Evolutionary conservation across 1,140 invertebrate genomes (phyloP).

Genomic region (Lysiphlebus fabarum): DNA sequence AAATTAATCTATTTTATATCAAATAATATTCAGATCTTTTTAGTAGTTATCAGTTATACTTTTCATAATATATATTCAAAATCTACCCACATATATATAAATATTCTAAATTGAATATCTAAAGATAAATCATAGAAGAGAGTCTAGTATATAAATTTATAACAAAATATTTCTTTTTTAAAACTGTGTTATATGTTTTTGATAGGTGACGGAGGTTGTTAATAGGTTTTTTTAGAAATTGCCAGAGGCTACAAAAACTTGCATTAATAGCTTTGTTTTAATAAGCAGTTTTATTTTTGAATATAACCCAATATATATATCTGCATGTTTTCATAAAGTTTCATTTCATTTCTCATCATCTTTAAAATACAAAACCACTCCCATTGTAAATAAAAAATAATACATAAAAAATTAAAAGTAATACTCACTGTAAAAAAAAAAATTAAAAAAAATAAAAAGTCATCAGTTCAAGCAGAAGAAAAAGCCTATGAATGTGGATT

Average conservation of each 20-base stretch:
- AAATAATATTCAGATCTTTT: no score
- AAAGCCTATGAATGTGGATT: conserved; percentile 22
- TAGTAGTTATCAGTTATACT: no score
- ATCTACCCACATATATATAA: no score
- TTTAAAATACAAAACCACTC: no score
- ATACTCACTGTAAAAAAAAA: not conserved
- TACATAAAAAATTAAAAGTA: no score
- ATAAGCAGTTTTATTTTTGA: conserved; percentile 20
- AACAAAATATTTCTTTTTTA: conserved; percentile 8
- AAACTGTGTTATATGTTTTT: conserved; percentile 30
- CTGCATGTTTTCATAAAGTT: conserved; percentile 10
- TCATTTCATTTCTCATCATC: not conserved
- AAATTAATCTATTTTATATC: no score
- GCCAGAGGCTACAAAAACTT: conserved; percentile 24
- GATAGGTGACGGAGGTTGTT: conserved; percentile 36
- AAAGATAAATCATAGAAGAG: no score
- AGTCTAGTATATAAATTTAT: no score
- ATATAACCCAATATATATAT: conserved; percentile 7
- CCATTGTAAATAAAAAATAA: conserved; percentile 1
- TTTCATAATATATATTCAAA: no score
- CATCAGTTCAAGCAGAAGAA: conserved; percentile 8
- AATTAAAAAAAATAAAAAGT: not conserved
- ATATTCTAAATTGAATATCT: no score
- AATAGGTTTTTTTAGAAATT: conserved; percentile 41
- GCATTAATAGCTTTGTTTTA: conserved; percentile 28